Evolutionary conservation across 1,140 invertebrate species (phyloP), one percentile per base, ranked within the genome.

Genomic region (Brachionus sp.): DNA sequence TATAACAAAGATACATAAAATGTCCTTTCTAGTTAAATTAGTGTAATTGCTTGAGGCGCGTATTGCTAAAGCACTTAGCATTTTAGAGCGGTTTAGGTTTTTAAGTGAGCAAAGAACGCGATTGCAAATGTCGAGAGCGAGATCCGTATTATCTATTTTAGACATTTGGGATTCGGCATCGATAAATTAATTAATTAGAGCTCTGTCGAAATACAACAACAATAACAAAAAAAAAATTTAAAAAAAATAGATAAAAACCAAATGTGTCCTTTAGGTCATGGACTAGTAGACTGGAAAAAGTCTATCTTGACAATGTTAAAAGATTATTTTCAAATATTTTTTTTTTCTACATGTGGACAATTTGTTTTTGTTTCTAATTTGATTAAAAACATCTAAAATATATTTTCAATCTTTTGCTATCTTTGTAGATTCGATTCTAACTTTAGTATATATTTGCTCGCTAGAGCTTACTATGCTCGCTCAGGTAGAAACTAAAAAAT

Each of bases 311-410:
- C 53, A 62, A 62, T 62, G 23, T 62, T 19, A n/a, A n/a, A n/a
- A n/a, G n/a, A n/a, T n/a, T n/a, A n/a, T n/a, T n/a, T n/a, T n/a
- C n/a, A n/a, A n/a, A n/a, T n/a, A n/a, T n/a, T n/a, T n/a, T n/a
- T 10, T 25, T 25, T 62, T 10, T 1, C 53, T 16, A 25, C 62
- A 64, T 64, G 62, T 64, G 62, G 19, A 29, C 62, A 64, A 64
- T 64, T 64, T 64, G 62, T 64, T 64, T 53, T 53, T 25, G 9
- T 64, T 64, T 64, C 12, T 64, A 64, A 64, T 64, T 64, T 64
- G 62, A 64, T 64, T 64, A 64, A 64, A 64, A 64, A 33, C 62
- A 64, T 64, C 29, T 5, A 62, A n/a, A n/a, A n/a, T n/a, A n/a
- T n/a, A n/a, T n/a, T n/a, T n/a, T n/a, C n/a, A n/a, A 5, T 3